Evolutionary conservation across 1,140 invertebrate species (phyloP).

Genomic region (Oppia nitens): DNA sequence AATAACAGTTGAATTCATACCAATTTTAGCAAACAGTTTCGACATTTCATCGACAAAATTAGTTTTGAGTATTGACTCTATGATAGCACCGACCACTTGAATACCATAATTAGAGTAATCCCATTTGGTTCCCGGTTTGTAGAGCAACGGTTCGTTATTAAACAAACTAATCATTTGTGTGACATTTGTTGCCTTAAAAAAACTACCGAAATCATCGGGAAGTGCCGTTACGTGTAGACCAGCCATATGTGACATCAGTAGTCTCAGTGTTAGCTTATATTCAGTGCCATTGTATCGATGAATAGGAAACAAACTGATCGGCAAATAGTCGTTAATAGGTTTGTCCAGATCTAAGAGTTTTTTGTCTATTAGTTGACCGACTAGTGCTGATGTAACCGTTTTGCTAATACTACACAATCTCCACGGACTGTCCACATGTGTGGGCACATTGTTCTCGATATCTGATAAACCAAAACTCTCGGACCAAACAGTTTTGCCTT

Average conservation of each 20-base stretch:
- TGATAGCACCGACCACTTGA: background rate
- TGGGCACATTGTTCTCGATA: background rate
- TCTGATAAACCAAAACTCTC: background rate
- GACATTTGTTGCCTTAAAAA: conserved; percentile 1
- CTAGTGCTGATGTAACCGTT: background rate
- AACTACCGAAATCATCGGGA: background rate
- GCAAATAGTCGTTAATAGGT: background rate
- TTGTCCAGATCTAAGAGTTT: background rate
- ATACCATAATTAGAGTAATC: conserved; percentile 1
- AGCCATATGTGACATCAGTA: conserved; percentile 1
- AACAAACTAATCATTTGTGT: background rate
- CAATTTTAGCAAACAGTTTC: background rate
- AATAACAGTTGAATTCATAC: background rate
- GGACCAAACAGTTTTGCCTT: background rate
- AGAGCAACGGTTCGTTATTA: background rate
- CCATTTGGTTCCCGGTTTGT: background rate
- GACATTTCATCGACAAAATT: background rate
- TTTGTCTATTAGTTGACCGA: background rate
- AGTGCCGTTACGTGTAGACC: background rate
- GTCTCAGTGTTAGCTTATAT: background rate
- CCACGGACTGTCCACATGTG: background rate
- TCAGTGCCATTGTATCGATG: background rate
- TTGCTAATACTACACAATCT: background rate
- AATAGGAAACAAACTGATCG: background rate
- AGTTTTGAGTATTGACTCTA: background rate